Evolutionary conservation across 2,797 vertebrate species (phyloP).

Genomic region (Hephaestus fuliginosus): DNA sequence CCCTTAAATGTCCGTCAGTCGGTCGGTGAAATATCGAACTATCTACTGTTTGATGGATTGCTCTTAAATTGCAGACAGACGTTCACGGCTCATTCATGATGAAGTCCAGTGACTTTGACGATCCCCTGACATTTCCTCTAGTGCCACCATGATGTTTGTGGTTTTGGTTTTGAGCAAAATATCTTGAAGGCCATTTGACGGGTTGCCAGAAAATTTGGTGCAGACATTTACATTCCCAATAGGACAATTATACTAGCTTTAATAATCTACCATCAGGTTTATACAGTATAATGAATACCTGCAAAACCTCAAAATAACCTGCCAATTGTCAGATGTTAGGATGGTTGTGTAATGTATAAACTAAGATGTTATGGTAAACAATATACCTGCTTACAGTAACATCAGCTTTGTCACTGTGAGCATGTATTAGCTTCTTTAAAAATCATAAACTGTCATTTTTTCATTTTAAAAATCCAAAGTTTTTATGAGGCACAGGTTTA

Average conservation of each 20-base stretch:
- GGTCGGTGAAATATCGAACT: background rate
- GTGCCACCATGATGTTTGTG: background rate
- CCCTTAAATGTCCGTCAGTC: background rate
- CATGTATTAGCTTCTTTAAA: background rate
- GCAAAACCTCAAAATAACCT: background rate
- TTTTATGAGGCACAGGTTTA: background rate
- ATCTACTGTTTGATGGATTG: background rate
- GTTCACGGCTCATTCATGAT: background rate
- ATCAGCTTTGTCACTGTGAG: background rate
- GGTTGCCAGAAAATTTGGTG: background rate
- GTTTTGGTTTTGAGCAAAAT: background rate
- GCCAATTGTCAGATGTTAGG: background rate
- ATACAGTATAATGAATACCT: too few species aligned
- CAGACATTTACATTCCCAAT: background rate
- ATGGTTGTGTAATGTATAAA: background rate
- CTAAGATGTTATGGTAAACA: background rate
- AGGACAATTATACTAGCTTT: background rate
- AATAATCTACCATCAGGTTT: too few species aligned
- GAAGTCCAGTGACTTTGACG: background rate
- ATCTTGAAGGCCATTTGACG: background rate
- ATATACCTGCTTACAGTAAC: background rate
- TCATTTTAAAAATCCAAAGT: background rate
- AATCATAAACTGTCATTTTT: too few species aligned
- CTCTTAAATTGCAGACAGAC: background rate
- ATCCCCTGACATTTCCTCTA: background rate